Conservation (phyloP, 2,888 invertebrate species). For the Epicampocera succincta region DNA sequence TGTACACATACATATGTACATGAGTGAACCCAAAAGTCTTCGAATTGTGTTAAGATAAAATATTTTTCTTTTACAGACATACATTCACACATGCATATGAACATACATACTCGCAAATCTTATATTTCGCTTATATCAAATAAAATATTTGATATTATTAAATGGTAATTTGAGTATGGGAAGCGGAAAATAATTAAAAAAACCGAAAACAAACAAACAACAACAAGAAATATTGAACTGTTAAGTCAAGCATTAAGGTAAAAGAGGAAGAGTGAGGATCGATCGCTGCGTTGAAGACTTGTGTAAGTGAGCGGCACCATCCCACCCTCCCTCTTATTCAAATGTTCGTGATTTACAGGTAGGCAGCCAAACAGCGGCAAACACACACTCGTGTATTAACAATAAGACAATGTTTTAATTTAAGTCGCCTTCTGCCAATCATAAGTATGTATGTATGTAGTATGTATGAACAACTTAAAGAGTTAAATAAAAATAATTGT, state of each 20-base stretch:
- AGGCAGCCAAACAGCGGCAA: not conserved
- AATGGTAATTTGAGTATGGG: conserved; percentile 45
- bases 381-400: no score
- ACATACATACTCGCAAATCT: no score
- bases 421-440: no score
- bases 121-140: no score
- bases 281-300: conserved; percentile 10
- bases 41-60: not conserved
- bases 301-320: not conserved
- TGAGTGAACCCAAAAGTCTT: no score
- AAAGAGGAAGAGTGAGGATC: conserved; percentile 36
- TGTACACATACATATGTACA: no score
- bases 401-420: no score
- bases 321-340: not conserved
- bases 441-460: no score
- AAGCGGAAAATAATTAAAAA: conserved; percentile 52
- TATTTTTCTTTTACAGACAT: not conserved
- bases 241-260: conserved; percentile 61
- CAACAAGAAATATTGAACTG: conserved; percentile 52
- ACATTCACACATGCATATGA: no score
- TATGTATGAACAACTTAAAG: conserved; percentile 7
- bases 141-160: no score
- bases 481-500: not conserved
- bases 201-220: no score
- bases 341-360: conserved; percentile 12